Evolutionary conservation across 2,888 invertebrate species (phyloP).

Genomic region (Prosapia bicincta): DNA sequence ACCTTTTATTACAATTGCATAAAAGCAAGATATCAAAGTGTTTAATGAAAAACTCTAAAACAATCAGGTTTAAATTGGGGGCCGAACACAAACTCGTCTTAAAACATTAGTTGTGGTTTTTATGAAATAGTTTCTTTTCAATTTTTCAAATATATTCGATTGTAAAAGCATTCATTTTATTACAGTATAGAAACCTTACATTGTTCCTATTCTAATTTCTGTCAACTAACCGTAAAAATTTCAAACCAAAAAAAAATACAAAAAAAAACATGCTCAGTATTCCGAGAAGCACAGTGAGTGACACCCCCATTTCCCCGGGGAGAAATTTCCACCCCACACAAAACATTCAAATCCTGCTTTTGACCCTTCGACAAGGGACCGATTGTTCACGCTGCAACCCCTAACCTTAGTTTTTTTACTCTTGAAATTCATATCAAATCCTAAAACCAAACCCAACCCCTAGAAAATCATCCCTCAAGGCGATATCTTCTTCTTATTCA

Average conservation of each 20-base stretch:
- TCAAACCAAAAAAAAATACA: neutral
- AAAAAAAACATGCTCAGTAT: constrained; percentile 4
- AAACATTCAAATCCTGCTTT: constrained; percentile 26
- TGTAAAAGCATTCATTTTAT: too few relatives aligned
- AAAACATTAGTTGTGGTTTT: too few relatives aligned
- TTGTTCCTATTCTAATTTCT: too few relatives aligned
- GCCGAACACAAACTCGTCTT: too few relatives aligned
- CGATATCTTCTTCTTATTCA: constrained; percentile 12
- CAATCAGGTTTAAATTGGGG: too few relatives aligned
- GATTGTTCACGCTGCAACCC: constrained; percentile 27
- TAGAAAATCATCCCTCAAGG: constrained; percentile 3
- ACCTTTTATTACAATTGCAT: too few relatives aligned
- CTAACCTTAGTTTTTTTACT: constrained; percentile 28
- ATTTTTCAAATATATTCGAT: too few relatives aligned
- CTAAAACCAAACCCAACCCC: constrained; percentile 17
- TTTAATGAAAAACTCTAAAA: too few relatives aligned
- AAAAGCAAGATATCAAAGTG: too few relatives aligned
- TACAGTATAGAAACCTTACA: too few relatives aligned
- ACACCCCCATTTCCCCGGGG: constrained; percentile 18
- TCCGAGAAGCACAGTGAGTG: constrained; percentile 14
- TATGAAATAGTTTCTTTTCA: too few relatives aligned
- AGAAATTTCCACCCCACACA: constrained; percentile 15
- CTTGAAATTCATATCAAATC: constrained; percentile 29
- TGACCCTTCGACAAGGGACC: constrained; percentile 25
- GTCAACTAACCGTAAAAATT: too few relatives aligned